phyloP scores from a whole-genome alignment of 2,113 vertebrate genomes.

The Brienomyrus brachyistius region DNA sequence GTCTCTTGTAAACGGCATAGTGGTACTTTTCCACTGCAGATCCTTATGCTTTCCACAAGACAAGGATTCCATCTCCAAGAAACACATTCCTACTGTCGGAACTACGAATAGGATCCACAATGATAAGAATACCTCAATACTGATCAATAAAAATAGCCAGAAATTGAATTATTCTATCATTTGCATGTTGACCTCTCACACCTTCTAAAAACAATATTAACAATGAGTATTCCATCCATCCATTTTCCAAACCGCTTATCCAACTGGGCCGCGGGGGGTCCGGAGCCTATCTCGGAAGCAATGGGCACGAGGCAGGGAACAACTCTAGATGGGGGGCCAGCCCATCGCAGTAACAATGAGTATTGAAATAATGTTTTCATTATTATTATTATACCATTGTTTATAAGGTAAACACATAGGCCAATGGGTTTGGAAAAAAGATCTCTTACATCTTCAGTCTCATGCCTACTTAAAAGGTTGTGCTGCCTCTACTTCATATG shows the following conservation, averaged over 20 bases:
- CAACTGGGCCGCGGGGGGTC: no score
- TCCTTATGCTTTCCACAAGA: neutral
- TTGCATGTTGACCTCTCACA: neutral
- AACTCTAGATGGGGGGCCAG: no score
- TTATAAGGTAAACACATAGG: neutral
- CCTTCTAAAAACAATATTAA: neutral
- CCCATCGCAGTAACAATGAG: no score
- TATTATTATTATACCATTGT: neutral
- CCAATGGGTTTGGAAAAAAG: neutral
- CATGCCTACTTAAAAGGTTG: no score
- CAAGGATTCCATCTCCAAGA: neutral
- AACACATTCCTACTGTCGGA: neutral
- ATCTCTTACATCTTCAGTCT: neutral
- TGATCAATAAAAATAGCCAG: neutral
- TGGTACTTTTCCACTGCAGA: constrained; percentile 6
- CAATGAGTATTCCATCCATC: neutral
- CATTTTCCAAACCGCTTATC: no score
- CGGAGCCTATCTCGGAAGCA: no score
- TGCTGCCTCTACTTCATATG: no score
- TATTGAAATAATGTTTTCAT: neutral
- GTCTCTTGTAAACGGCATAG: neutral
- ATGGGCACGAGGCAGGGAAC: no score
- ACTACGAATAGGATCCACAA: neutral
- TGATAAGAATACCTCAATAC: neutral
- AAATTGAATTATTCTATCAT: neutral